phyloP scores from a whole-genome alignment of 2,888 invertebrate species.

The Eretmocerus hayati region DNA sequence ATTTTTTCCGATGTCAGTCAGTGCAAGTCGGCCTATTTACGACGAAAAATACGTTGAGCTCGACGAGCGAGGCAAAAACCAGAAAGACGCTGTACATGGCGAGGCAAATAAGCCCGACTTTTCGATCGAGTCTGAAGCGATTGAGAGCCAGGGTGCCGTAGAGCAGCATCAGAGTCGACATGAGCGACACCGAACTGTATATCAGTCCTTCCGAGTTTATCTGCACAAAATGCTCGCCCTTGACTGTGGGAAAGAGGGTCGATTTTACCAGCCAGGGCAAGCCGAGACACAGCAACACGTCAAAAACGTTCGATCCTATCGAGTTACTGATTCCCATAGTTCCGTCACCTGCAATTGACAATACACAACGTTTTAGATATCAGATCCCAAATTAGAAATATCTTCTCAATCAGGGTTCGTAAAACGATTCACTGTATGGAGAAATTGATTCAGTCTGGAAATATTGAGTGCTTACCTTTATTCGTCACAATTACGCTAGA shows the following conservation, averaged over 20 bases:
- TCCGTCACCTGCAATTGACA: constrained; percentile 55
- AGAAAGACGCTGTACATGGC: constrained; percentile 63
- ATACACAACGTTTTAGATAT: background rate
- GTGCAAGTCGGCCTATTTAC: constrained; percentile 66
- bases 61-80: constrained; percentile 63
- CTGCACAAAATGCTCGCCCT: constrained; percentile 56
- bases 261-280: constrained; percentile 72
- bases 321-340: constrained; percentile 76
- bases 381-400: too few relatives aligned
- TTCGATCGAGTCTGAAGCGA: constrained; percentile 63
- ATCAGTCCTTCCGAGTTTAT: constrained; percentile 71
- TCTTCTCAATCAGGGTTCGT: too few relatives aligned
- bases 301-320: constrained; percentile 77
- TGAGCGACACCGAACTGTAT: constrained; percentile 67
- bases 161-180: constrained; percentile 65
- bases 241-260: constrained; percentile 54
- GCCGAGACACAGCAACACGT: constrained; percentile 70
- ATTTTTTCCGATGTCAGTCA: constrained; percentile 9
- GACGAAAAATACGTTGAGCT: constrained; percentile 68
- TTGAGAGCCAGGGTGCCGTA: constrained; percentile 61
- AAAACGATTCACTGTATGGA: too few relatives aligned
- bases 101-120: constrained; percentile 62
- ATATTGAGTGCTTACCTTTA: constrained; percentile 55
- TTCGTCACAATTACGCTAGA: constrained; percentile 77
- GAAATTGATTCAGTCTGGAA: too few relatives aligned